phyloP scores from a whole-genome alignment of 2,888 invertebrate genomes.

The Cerastoderma edule region DNA sequence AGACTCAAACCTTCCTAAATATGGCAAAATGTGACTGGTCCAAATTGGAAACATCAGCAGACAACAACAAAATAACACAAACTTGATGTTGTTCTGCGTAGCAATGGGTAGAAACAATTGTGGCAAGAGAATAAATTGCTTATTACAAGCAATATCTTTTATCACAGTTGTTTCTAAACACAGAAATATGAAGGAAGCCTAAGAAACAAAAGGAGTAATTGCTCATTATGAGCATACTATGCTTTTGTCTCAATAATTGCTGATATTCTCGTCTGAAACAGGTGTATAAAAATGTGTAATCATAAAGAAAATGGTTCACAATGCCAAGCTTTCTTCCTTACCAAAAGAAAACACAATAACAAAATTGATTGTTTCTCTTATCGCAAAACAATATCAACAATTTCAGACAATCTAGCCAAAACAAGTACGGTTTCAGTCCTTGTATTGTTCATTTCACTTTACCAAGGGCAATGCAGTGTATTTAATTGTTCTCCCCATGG shows the following conservation, averaged over 20 bases:
- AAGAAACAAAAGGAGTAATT: too few species aligned
- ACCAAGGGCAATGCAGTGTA: constrained; percentile 44
- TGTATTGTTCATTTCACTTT: constrained; percentile 54
- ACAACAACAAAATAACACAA: too few species aligned
- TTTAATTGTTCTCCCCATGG: constrained; percentile 31
- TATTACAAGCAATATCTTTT: too few species aligned
- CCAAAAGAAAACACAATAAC: neutral
- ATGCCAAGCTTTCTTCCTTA: neutral
- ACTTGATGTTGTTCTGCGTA: too few species aligned
- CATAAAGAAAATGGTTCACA: neutral
- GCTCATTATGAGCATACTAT: neutral
- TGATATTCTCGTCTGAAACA: neutral
- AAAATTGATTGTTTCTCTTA: constrained; percentile 25
- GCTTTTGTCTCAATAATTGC: constrained; percentile 3
- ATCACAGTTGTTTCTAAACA: too few species aligned
- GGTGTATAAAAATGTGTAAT: neutral
- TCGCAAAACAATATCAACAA: neutral
- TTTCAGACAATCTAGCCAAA: neutral
- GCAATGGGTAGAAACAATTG: too few species aligned
- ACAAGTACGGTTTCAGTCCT: constrained; percentile 9
- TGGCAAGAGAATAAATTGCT: too few species aligned
- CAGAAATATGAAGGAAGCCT: too few species aligned
- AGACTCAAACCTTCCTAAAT: too few species aligned
- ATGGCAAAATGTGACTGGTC: too few species aligned
- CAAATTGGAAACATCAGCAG: too few species aligned